Conservation (phyloP, 2,113 vertebrate species). For the Macroglossus sobrinus region DNA sequence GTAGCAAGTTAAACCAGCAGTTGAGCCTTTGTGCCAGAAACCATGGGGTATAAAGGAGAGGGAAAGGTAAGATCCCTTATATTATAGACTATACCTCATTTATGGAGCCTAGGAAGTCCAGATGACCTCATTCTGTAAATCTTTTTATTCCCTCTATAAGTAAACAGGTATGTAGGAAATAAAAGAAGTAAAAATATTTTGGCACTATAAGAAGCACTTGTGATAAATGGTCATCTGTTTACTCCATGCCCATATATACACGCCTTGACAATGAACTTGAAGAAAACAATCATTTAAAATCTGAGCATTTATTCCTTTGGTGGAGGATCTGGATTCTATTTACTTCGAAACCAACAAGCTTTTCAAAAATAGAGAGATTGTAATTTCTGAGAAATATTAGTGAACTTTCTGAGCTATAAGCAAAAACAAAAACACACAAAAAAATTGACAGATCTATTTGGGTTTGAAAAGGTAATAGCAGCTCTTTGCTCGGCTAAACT, state of each 20-base stretch:
- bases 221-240: background rate
- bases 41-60: background rate
- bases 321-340: background rate
- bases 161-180: background rate
- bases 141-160: background rate
- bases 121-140: background rate
- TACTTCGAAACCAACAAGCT: background rate
- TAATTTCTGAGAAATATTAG: conserved; percentile 8
- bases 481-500: conserved; percentile 35
- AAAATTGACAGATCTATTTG: conserved; percentile 20
- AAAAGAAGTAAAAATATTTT: background rate
- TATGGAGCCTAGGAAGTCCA: background rate
- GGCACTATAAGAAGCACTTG: background rate
- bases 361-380: conserved; percentile 29
- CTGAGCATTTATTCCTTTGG: background rate
- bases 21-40: background rate
- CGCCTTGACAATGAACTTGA: background rate
- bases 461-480: conserved; percentile 43
- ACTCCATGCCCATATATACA: background rate
- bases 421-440: conserved; percentile 11
- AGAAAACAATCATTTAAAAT: conserved; percentile 33
- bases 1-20: background rate
- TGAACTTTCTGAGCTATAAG: conserved; percentile 12
- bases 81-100: background rate
- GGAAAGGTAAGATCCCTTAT: background rate